These are phyloP conservation scores for Thamnophis sirtalis DNA, from an alignment of 2,113 vertebrate species.

Conservation along the genomic window DNA sequence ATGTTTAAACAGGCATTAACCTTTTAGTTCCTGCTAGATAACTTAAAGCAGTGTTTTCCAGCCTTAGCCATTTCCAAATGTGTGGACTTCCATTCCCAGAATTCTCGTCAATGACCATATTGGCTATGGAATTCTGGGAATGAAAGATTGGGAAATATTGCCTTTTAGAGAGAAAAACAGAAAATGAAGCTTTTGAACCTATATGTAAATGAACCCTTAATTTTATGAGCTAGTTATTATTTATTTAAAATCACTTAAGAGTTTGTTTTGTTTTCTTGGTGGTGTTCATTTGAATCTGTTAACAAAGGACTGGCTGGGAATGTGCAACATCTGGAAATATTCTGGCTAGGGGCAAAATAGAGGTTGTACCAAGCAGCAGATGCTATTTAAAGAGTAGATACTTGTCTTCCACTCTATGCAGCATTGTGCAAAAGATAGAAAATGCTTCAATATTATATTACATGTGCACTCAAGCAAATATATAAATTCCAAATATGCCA, in stretches of 20 bases:
- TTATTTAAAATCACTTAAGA: constrained; percentile 5
- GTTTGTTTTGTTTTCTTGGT: background rate
- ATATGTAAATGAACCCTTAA: background rate
- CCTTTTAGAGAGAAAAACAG: constrained; percentile 9
- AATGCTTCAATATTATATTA: background rate
- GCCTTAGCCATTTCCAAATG: background rate
- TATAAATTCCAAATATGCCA: background rate
- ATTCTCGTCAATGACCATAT: background rate
- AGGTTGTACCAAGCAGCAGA: background rate
- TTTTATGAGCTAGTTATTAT: background rate
- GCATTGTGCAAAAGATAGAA: background rate
- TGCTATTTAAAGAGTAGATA: background rate
- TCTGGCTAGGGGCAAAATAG: background rate
- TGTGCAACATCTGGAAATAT: background rate
- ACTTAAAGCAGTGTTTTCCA: background rate
- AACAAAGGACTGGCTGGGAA: background rate
- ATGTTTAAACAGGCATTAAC: background rate
- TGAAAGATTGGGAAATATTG: background rate
- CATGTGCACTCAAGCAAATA: background rate
- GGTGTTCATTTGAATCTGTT: background rate
- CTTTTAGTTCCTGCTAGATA: background rate
- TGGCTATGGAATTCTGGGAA: background rate
- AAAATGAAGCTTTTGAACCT: background rate
- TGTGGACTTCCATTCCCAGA: background rate
- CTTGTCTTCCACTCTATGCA: background rate